A percentile compares a stretch with the other conserved stretches of the same genome.
These are phyloP conservation scores for Panurus biarmicus DNA, from an alignment of 2,113 vertebrate genomes.

Conservation along the genomic window DNA sequence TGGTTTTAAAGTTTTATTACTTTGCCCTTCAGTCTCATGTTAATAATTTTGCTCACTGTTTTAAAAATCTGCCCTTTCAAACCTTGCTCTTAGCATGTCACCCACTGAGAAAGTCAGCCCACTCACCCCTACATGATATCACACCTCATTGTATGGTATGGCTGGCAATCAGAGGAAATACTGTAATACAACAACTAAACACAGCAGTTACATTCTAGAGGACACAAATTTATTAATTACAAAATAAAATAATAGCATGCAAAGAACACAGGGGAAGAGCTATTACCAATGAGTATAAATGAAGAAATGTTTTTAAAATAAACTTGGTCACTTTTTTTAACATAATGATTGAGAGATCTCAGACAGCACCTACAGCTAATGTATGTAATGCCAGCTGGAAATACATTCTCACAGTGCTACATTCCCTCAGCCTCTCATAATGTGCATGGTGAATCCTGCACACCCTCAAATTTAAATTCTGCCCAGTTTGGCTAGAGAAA, in stretches of 20 bases:
- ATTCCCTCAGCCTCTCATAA: neutral
- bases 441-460: neutral
- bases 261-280: neutral
- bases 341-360: neutral
- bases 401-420: neutral
- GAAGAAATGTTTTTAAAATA: neutral
- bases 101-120: neutral
- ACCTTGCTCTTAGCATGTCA: neutral
- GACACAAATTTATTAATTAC: neutral
- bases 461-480: neutral
- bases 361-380: neutral
- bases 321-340: neutral
- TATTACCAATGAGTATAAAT: neutral
- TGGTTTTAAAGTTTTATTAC: constrained; percentile 51
- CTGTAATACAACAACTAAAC: neutral
- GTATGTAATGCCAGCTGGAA: neutral
- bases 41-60: constrained; percentile 36
- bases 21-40: constrained; percentile 41
- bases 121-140: neutral
- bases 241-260: neutral
- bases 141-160: neutral
- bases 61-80: constrained; percentile 28
- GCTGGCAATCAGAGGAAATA: neutral
- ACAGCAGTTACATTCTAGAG: neutral
- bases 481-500: neutral